Evolutionary conservation across 2,113 vertebrate genomes (phyloP).

Genomic region (Alexandromys fortis): DNA sequence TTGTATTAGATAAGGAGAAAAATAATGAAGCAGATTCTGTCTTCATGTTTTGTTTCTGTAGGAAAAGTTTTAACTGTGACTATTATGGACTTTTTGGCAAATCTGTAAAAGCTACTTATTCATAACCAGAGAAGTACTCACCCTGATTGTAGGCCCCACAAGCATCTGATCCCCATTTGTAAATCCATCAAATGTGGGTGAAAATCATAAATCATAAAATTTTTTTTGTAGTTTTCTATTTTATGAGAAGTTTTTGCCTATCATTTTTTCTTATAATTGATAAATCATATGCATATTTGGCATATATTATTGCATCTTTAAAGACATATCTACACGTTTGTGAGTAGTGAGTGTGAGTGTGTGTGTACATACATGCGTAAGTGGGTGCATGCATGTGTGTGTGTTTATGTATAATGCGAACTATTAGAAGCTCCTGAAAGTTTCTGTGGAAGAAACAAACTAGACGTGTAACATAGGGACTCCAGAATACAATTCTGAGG

Average conservation of each 20-base stretch:
- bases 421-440: neutral
- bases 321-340: neutral
- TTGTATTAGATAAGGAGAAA: neutral
- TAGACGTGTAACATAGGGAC: neutral
- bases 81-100: neutral
- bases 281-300: neutral
- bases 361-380: neutral
- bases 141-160: neutral
- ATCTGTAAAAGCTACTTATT: neutral
- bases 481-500: neutral
- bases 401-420: neutral
- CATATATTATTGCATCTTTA: neutral
- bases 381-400: neutral
- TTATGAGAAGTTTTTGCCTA: neutral
- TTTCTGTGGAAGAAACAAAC: neutral
- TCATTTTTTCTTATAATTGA: neutral
- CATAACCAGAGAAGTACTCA: neutral
- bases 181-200: neutral
- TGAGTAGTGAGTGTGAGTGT: neutral
- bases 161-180: neutral
- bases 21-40: conserved; percentile 32
- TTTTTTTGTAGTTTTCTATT: neutral
- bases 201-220: neutral
- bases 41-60: neutral
- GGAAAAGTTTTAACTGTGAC: neutral